Conservation (phyloP, 2,113 vertebrate species). For the Lophura nycthemera region DNA sequence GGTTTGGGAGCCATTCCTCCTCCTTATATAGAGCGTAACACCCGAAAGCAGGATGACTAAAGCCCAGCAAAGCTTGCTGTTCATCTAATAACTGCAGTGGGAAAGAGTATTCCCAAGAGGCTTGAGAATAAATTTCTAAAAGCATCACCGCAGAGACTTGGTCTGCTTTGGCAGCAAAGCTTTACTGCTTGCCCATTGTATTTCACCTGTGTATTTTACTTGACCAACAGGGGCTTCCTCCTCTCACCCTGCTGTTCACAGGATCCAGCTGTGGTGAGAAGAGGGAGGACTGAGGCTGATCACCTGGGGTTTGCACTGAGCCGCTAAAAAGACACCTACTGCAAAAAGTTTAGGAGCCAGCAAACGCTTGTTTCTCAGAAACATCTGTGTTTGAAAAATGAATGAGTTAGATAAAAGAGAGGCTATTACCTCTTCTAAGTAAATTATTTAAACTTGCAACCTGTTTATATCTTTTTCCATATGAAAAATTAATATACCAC, state of each 20-base stretch:
- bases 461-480: slow-evolving; percentile 54
- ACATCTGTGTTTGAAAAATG: slow-evolving; percentile 43
- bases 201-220: not conserved
- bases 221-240: not conserved
- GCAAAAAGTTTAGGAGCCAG: not conserved
- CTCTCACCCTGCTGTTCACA: not conserved
- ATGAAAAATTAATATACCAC: slow-evolving; percentile 59
- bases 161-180: not conserved
- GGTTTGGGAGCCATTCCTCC: not conserved
- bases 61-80: not conserved
- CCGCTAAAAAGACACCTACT: not conserved
- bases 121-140: not conserved
- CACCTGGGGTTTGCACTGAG: not conserved
- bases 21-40: not conserved
- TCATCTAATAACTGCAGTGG: not conserved
- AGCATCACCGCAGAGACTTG: not conserved
- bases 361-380: slow-evolving; percentile 3
- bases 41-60: not conserved
- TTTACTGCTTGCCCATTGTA: not conserved
- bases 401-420: slow-evolving; percentile 38
- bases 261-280: not conserved
- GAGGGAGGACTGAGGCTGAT: not conserved
- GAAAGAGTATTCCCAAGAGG: not conserved
- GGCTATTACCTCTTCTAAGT: slow-evolving; percentile 47
- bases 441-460: slow-evolving; percentile 72